phyloP scores from a whole-genome alignment of 1,140 invertebrate genomes.

The Eupristina koningsbergeri region DNA sequence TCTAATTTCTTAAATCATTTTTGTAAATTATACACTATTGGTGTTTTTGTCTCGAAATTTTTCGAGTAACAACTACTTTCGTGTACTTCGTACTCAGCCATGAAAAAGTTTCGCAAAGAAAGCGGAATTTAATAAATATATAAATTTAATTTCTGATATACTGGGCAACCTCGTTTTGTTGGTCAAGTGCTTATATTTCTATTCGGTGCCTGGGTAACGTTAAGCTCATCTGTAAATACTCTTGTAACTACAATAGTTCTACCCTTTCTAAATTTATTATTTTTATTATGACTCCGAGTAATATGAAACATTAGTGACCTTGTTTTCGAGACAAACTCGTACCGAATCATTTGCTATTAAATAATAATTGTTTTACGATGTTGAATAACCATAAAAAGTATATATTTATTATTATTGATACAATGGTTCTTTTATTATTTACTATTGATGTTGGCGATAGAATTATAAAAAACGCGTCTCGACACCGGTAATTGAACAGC shows the following conservation, averaged over 20 bases:
- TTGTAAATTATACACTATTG: background rate
- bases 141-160: background rate
- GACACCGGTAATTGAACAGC: no score
- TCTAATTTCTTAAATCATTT: background rate
- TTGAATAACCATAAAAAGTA: no score
- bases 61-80: background rate
- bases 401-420: no score
- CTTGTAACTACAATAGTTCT: background rate
- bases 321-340: no score
- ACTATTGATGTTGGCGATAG: no score
- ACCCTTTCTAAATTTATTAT: background rate
- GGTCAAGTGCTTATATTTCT: constrained; percentile 20
- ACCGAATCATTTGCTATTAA: no score
- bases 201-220: constrained; percentile 2
- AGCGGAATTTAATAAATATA: background rate
- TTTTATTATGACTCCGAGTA: background rate
- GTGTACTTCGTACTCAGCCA: background rate
- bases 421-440: no score
- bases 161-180: background rate
- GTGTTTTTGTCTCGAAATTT: background rate
- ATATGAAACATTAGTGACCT: background rate
- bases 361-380: no score
- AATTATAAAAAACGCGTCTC: no score
- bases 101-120: background rate
- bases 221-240: background rate